Conservation (phyloP, 2,113 vertebrate genomes). For the Solenodon paradoxus region DNA sequence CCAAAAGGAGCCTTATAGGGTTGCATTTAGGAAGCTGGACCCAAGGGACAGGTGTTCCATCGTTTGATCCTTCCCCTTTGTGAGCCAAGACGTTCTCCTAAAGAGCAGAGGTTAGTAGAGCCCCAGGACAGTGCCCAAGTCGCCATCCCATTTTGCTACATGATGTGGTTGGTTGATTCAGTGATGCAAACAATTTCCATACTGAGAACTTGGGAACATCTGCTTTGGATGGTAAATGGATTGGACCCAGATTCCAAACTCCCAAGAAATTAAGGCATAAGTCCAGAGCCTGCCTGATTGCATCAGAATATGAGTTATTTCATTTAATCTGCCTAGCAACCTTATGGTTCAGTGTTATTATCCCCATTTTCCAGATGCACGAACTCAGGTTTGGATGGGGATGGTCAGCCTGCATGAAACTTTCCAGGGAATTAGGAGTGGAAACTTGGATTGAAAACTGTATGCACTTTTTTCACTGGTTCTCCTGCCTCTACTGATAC, state of each 20-base stretch:
- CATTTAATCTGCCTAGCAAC: background rate
- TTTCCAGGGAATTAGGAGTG: background rate
- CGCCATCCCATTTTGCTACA: background rate
- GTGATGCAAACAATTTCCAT: background rate
- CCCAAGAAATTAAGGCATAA: background rate
- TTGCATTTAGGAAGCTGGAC: background rate
- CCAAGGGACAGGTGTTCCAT: background rate
- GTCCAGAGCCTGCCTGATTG: background rate
- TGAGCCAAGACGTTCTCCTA: background rate
- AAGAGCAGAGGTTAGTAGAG: background rate
- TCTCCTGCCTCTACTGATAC: background rate
- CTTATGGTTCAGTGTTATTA: background rate
- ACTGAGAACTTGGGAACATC: background rate
- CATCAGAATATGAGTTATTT: background rate
- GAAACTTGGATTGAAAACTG: background rate
- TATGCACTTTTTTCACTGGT: background rate
- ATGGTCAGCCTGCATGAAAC: background rate
- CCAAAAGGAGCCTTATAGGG: background rate
- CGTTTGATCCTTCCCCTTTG: background rate
- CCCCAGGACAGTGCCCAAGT: background rate
- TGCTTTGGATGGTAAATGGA: background rate
- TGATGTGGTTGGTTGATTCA: background rate
- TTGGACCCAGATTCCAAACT: background rate
- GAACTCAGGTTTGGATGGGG: background rate
- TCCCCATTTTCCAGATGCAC: background rate